Percentiles rank a stretch among this genome's conserved stretches.
Conservation (phyloP, 2,113 vertebrate species). For the Furnarius figulus region DNA sequence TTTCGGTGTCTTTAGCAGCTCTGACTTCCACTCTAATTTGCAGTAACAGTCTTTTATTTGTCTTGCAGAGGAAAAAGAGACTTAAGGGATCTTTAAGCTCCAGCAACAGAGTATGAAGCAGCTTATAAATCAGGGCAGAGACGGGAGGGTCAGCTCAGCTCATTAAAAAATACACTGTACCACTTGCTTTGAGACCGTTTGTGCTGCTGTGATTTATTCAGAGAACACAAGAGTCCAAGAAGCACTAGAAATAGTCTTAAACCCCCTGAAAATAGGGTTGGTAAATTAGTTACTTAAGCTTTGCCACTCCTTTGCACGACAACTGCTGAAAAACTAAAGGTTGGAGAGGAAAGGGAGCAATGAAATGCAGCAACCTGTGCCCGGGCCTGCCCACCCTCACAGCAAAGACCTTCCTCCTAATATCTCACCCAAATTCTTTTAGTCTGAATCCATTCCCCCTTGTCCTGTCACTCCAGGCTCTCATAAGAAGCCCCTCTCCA, state of each 20-base stretch:
- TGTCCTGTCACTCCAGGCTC: not conserved
- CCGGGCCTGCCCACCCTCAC: not conserved
- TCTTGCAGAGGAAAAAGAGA: not conserved
- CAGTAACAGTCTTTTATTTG: not conserved
- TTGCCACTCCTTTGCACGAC: not conserved
- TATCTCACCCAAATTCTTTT: not conserved
- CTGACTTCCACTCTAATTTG: not conserved
- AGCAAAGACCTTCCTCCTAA: not conserved
- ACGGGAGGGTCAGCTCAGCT: not conserved
- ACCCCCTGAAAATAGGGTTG: not conserved
- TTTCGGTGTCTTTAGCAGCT: not conserved
- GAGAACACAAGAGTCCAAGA: not conserved
- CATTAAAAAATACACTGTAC: not conserved
- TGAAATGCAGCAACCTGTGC: rapidly evolving
- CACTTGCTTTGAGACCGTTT: not conserved
- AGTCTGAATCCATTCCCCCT: not conserved
- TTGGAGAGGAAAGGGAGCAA: rapidly evolving
- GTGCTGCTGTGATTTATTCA: not conserved
- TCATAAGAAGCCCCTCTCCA: not conserved
- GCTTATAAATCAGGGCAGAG: not conserved
- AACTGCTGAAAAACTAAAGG: rapidly evolving
- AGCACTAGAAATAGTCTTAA: not conserved
- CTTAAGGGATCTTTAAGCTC: not conserved
- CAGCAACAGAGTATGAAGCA: not conserved
- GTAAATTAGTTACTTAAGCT: not conserved